Evolutionary conservation across 2,888 invertebrate species (phyloP).

Genomic region (Cheilosia vulpina): DNA sequence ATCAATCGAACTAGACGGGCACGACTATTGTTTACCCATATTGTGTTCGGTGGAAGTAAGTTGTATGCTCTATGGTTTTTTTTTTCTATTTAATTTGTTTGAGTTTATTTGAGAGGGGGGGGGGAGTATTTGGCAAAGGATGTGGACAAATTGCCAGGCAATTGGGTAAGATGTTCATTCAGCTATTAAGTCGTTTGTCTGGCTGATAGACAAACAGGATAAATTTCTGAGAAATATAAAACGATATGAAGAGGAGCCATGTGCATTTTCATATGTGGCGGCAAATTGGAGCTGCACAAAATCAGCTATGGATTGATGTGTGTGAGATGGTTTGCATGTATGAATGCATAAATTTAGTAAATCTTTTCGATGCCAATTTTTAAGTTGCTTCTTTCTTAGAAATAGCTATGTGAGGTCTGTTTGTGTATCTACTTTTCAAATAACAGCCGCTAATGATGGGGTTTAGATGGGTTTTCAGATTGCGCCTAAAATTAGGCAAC

Average conservation of each 20-base stretch:
- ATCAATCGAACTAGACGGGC: conserved; percentile 42
- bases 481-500: no score
- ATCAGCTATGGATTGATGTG: no score
- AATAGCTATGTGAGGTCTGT: no score
- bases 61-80: neutral
- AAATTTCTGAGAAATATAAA: neutral
- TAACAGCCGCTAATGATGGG: no score
- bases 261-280: neutral
- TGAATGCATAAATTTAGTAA: no score
- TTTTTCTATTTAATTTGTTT: conserved; percentile 27
- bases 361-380: no score
- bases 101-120: conserved; percentile 5
- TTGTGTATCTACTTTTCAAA: no score
- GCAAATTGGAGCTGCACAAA: neutral
- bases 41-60: conserved; percentile 1
- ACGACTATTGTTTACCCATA: conserved; percentile 35
- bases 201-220: conserved; percentile 22
- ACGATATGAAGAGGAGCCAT: neutral
- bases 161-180: conserved; percentile 37
- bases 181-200: conserved; percentile 28
- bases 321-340: no score
- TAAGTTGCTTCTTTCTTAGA: no score
- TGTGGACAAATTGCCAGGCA: conserved; percentile 41
- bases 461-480: no score
- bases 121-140: conserved; percentile 48